Conservation (phyloP, 2,797 vertebrate species). For the Darevskia nairensis region DNA sequence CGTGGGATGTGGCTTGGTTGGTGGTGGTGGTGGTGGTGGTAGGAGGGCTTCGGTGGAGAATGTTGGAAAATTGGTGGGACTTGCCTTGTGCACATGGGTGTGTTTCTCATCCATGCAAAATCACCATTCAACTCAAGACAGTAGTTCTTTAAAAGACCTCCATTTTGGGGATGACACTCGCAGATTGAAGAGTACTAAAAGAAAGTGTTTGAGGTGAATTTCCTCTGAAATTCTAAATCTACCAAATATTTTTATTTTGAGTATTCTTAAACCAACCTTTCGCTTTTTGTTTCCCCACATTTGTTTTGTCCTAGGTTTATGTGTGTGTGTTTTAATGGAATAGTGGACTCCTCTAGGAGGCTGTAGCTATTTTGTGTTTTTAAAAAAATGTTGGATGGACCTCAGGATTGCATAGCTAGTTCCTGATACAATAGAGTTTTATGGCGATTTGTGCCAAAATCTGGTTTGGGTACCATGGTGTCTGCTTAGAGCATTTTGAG, state of each 20-base stretch:
- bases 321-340: neutral
- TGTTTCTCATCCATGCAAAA: neutral
- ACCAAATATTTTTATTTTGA: neutral
- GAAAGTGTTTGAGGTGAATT: neutral
- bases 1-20: neutral
- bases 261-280: too few species aligned
- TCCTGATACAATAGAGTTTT: neutral
- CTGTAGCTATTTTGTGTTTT: neutral
- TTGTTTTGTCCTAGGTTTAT: neutral
- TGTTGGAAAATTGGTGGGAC: neutral
- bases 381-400: neutral
- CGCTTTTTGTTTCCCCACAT: neutral
- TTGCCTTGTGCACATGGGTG: neutral
- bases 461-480: neutral
- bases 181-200: neutral
- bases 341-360: neutral
- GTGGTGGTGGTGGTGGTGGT: neutral
- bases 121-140: neutral
- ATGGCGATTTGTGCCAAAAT: neutral
- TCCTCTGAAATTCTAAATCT: neutral
- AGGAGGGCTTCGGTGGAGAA: neutral
- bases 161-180: neutral
- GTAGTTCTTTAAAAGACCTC: neutral
- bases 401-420: neutral
- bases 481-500: neutral